Evolutionary conservation across 2,888 invertebrate genomes (phyloP).

Genomic region (Drosophila macrothrix): DNA sequence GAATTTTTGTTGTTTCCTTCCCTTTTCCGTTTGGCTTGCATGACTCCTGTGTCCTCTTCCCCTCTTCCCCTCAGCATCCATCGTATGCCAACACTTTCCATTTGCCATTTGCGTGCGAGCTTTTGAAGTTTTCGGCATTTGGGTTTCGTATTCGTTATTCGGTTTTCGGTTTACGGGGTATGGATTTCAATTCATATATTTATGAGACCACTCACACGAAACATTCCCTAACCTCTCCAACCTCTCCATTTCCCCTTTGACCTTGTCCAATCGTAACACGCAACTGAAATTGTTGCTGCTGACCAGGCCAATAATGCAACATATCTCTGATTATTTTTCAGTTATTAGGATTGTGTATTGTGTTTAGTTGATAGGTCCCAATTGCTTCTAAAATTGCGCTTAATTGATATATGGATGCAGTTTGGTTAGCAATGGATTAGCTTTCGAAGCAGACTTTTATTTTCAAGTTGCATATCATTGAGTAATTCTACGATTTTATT

Average conservation of each 20-base stretch:
- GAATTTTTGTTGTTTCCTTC: conserved; percentile 39
- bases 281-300: conserved; percentile 1
- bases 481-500: not conserved
- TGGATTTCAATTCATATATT: conserved; percentile 50
- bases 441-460: not conserved
- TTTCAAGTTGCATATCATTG: not conserved
- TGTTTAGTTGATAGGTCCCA: conserved; percentile 15
- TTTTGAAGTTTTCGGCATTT: conserved; percentile 50
- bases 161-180: conserved; percentile 9
- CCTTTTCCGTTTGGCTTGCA: not conserved
- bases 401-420: not conserved
- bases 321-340: not conserved
- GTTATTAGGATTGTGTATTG: not conserved
- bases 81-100: not conserved
- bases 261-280: conserved; percentile 1
- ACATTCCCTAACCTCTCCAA: not conserved
- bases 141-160: conserved; percentile 11
- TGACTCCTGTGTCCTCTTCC: not conserved
- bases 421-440: not conserved
- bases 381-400: conserved; percentile 5
- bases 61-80: not conserved
- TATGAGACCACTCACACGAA: conserved; percentile 35
- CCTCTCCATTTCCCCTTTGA: not conserved
- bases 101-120: conserved; percentile 49
- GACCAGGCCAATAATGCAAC: conserved; percentile 28